Conservation (phyloP, 2,797 vertebrate genomes). For the Caiman crocodilus region DNA sequence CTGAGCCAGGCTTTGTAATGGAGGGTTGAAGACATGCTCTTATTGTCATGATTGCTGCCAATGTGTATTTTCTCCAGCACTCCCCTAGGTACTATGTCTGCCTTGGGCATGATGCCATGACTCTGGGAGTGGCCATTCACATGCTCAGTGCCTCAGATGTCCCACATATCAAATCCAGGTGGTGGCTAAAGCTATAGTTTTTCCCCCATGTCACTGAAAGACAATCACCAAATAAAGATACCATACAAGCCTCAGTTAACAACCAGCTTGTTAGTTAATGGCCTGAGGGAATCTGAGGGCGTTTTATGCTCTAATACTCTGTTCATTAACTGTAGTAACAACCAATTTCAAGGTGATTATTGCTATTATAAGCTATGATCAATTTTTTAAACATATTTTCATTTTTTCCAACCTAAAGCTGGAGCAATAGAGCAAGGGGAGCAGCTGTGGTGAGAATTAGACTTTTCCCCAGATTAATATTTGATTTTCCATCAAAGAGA, state of each 20-base stretch:
- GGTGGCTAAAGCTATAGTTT: neutral
- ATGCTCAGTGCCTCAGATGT: neutral
- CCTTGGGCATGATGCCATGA: neutral
- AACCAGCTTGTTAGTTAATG: constrained; percentile 75
- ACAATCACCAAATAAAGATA: constrained; percentile 50
- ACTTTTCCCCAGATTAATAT: constrained; percentile 83
- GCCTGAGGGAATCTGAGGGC: constrained; percentile 70
- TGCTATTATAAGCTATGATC: constrained; percentile 82
- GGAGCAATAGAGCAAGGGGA: constrained; percentile 74
- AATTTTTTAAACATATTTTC: constrained; percentile 81
- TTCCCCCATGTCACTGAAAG: neutral
- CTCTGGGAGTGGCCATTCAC: neutral
- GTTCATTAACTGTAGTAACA: constrained; percentile 83
- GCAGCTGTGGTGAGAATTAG: constrained; percentile 81
- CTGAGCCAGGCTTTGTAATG: neutral
- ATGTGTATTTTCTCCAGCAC: neutral
- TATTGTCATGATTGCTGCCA: rapidly evolving
- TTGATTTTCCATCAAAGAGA: constrained; percentile 84
- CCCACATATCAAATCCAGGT: neutral
- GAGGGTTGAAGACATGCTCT: no score
- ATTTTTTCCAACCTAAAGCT: constrained; percentile 76
- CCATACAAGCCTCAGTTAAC: constrained; percentile 69
- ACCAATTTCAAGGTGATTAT: constrained; percentile 85
- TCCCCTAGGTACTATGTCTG: neutral
- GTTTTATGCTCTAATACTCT: constrained; percentile 75